Evolutionary conservation across 2,888 invertebrate species (phyloP).

Genomic region (Ormyrus labotus): DNA sequence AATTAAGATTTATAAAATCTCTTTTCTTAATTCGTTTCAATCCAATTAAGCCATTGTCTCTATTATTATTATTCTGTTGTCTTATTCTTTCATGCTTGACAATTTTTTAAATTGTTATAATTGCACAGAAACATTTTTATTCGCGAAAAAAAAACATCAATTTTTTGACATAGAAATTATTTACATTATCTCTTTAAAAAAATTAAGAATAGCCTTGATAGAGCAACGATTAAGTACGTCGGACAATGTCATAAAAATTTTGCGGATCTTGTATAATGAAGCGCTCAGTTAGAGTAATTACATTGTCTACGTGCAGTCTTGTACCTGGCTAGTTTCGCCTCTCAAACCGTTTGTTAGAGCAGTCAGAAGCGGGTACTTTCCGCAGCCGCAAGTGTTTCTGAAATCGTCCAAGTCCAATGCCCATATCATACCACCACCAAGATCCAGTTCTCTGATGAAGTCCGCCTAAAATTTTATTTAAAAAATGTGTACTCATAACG

Average conservation of each 20-base stretch:
- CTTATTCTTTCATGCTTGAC: too few relatives aligned
- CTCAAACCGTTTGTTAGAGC: slow-evolving; percentile 80
- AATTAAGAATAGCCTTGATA: too few relatives aligned
- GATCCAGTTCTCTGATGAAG: slow-evolving; percentile 83
- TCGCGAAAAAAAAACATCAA: too few relatives aligned
- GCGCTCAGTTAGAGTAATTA: neutral
- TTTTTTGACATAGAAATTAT: too few relatives aligned
- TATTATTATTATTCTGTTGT: too few relatives aligned
- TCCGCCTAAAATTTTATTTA: slow-evolving; percentile 78
- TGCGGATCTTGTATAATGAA: neutral
- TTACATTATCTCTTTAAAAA: too few relatives aligned
- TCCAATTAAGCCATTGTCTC: too few relatives aligned
- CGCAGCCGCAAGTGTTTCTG: slow-evolving; percentile 83
- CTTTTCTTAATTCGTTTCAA: too few relatives aligned
- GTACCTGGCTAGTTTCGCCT: slow-evolving; percentile 58
- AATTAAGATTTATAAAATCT: neutral
- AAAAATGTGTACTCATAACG: neutral
- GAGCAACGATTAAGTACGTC: too few relatives aligned
- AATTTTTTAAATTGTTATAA: too few relatives aligned
- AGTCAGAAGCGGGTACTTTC: slow-evolving; percentile 82
- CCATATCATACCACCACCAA: slow-evolving; percentile 93
- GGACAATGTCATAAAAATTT: too few relatives aligned
- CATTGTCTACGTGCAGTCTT: slow-evolving; percentile 49
- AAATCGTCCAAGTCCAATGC: slow-evolving; percentile 92
- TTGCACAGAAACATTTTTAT: too few relatives aligned